Conservation (phyloP, 2,113 vertebrate genomes). For the Xerus inauris region DNA sequence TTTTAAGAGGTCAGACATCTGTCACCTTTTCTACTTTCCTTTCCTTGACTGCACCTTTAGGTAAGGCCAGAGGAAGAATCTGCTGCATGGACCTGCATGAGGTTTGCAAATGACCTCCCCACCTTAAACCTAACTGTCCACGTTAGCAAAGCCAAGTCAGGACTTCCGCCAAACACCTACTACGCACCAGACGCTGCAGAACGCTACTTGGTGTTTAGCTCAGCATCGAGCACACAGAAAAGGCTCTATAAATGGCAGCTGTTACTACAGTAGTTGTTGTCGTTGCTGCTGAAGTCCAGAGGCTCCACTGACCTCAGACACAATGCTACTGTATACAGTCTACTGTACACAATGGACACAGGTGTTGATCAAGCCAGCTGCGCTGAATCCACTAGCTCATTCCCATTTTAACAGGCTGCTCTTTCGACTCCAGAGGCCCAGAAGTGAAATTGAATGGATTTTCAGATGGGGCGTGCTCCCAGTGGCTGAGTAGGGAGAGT, state of each 20-base stretch:
- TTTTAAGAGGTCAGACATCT: neutral
- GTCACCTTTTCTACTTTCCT: neutral
- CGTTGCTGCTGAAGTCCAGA: too few relatives aligned
- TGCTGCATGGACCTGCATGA: neutral
- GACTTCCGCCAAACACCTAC: neutral
- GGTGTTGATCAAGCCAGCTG: neutral
- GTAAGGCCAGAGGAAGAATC: neutral
- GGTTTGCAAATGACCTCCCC: neutral
- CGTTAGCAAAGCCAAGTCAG: neutral
- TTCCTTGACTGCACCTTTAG: neutral
- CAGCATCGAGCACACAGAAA: neutral
- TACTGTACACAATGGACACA: accelerated
- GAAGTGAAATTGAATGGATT: neutral
- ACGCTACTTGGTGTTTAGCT: neutral
- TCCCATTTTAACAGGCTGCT: neutral
- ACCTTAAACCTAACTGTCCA: neutral
- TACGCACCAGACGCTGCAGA: neutral
- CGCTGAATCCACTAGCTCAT: neutral
- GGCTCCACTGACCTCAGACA: neutral
- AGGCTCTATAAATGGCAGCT: too few relatives aligned
- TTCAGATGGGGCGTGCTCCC: neutral
- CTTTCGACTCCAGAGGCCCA: neutral
- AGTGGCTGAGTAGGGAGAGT: accelerated
- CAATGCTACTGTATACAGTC: accelerated
- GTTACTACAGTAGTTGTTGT: accelerated